Evolutionary conservation across 2,888 invertebrate species (phyloP).

Genomic region (Xylota sylvarum): DNA sequence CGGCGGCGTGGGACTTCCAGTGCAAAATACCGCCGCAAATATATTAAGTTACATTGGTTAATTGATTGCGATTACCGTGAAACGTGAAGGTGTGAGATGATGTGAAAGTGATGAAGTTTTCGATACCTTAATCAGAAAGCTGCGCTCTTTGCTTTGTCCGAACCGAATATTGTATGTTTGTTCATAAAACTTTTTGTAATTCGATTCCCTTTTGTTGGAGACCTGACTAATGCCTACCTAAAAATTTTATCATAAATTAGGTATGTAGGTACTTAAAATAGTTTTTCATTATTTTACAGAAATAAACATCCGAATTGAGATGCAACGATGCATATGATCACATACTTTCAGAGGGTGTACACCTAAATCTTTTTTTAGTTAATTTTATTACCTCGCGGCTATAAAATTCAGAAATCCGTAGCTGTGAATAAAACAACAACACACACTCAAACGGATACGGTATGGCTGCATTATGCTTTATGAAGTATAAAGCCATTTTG

Average conservation of each 20-base stretch:
- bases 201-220: not conserved
- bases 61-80: conserved; percentile 57
- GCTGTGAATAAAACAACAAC: not conserved
- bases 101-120: conserved; percentile 48
- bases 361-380: not conserved
- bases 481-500: conserved; percentile 21
- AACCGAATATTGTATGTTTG: no score
- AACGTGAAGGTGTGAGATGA: conserved; percentile 59
- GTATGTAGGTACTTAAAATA: not conserved
- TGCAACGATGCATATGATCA: conserved; percentile 11
- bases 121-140: conserved; percentile 25
- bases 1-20: not conserved
- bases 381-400: conserved; percentile 10
- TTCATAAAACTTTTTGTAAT: not conserved
- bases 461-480: conserved; percentile 17
- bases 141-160: not conserved
- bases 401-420: conserved; percentile 28
- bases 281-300: not conserved
- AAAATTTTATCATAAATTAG: not conserved
- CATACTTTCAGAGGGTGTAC: conserved; percentile 3
- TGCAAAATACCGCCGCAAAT: conserved; percentile 41
- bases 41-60: conserved; percentile 66
- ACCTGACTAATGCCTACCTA: no score
- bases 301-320: not conserved
- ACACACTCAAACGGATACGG: conserved; percentile 6